Evolutionary conservation across 2,797 vertebrate genomes (phyloP).

Genomic region (Rhinichthys osculus): DNA sequence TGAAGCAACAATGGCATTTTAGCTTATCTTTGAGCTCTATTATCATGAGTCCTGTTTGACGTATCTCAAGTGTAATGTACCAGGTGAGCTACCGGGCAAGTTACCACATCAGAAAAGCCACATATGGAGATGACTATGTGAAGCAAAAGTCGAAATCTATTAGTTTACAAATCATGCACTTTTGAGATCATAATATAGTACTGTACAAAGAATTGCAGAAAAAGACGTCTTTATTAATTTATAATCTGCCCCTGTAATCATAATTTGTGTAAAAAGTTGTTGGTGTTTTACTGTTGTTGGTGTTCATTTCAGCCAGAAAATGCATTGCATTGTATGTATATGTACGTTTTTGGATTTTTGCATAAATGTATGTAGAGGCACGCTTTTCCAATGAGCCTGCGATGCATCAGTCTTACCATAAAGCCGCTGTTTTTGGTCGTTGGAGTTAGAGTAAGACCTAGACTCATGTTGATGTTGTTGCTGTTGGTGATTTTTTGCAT

Average conservation of each 20-base stretch:
- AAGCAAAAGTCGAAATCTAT: background rate
- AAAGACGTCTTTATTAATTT: background rate
- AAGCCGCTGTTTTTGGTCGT: constrained; percentile 78
- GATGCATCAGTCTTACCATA: constrained; percentile 75
- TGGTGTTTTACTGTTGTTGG: background rate
- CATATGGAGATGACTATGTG: too few relatives aligned
- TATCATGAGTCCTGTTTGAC: too few relatives aligned
- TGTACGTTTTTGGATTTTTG: background rate
- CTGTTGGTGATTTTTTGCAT: constrained; percentile 79
- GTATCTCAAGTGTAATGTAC: too few relatives aligned
- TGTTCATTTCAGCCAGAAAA: background rate
- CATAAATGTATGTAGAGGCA: background rate
- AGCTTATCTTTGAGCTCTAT: too few relatives aligned
- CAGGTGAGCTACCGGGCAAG: too few relatives aligned
- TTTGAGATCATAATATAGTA: background rate
- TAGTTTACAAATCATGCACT: background rate
- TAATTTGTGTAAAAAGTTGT: background rate
- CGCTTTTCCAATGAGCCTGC: background rate
- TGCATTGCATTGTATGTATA: background rate
- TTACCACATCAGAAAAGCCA: too few relatives aligned
- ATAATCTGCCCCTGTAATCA: background rate
- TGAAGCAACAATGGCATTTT: too few relatives aligned
- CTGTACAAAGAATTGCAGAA: background rate
- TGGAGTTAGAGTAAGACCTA: constrained; percentile 83
- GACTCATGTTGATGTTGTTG: constrained; percentile 84